These are phyloP conservation scores for Drosophila seguyi DNA, from an alignment of 1,140 invertebrate genomes.

Conservation along the genomic window DNA sequence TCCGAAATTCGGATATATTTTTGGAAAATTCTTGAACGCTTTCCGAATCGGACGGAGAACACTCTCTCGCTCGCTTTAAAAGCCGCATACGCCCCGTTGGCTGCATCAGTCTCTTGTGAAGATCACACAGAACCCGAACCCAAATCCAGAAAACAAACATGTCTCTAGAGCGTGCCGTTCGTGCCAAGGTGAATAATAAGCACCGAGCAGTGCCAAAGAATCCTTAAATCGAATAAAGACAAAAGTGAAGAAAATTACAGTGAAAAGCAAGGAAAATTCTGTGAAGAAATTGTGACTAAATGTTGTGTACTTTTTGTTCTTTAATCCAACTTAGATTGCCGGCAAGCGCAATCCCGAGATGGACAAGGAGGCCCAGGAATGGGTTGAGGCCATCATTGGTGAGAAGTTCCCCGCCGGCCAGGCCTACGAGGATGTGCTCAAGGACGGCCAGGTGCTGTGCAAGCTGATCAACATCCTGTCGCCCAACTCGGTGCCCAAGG, in stretches of 20 bases:
- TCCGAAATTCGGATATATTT: conserved; percentile 84
- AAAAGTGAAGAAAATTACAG: not conserved
- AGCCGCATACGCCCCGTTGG: conserved; percentile 69
- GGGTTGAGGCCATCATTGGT: conserved; percentile 95
- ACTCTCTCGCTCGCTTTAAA: conserved; percentile 78
- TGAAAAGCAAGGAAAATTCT: conserved; percentile 5
- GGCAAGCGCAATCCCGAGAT: conserved; percentile 94
- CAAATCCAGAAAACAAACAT: conserved; percentile 85
- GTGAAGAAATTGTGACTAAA: not conserved
- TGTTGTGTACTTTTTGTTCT: conserved; percentile 17
- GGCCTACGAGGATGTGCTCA: conserved; percentile 92
- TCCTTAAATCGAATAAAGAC: conserved; percentile 18
- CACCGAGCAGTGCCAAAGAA: conserved; percentile 9
- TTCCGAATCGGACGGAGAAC: conserved; percentile 17
- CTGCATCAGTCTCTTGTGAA: conserved; percentile 82
- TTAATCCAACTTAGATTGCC: conserved; percentile 88
- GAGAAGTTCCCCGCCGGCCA: conserved; percentile 93
- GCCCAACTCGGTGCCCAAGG: conserved; percentile 93
- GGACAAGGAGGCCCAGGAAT: conserved; percentile 95
- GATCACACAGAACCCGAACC: conserved; percentile 59
- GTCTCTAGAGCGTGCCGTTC: conserved; percentile 89
- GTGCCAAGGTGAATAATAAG: conserved; percentile 87
- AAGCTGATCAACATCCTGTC: conserved; percentile 95
- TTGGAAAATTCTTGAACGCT: conserved; percentile 80
- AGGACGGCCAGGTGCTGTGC: conserved; percentile 95